Evolutionary conservation across 2,888 invertebrate genomes (phyloP), one percentile per base, ranked within the genome.

Genomic region (Acanthosepion pharaonis): DNA sequence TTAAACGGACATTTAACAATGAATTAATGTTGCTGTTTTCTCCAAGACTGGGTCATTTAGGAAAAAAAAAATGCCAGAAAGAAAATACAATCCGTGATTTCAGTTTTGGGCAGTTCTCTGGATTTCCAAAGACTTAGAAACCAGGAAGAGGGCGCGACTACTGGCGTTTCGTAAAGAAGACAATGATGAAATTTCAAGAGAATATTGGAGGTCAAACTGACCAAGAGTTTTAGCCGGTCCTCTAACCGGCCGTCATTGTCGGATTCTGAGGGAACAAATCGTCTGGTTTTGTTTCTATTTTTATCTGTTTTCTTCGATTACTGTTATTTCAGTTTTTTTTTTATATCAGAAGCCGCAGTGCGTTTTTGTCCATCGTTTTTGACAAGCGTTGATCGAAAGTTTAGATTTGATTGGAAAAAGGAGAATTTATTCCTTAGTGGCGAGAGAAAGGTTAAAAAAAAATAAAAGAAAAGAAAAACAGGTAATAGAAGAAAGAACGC

Each of bases 191-290:
- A 33, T n/a, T 78, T n/a, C n/a, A 78, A 78, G n/a, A 78, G 18
- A 33, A 18, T 78, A 78, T 78, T n/a, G 78, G 18, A 33, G 78
- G 78, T 78, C 78, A 78, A 78, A 78, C 6, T n/a, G 78, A 78
- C 78, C 78, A 78, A 78, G n/a, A 78, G n/a, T 78, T 78, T n/a
- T 78, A 78, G 78, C 78, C 78, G 78, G n/a, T 78, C n/a, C n/a
- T 15, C n/a, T n/a, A 33, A 11, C 78, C n/a, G 78, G 78, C 78
- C 33, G 11, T 78, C 78, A 78, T n/a, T 78, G 78, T 78, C n/a
- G n/a, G 78, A 78, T 78, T n/a, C 78, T 33, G 78, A 11, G 78
- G 33, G 11, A 15, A 33, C n/a, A 78, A 15, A n/a, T 78, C 18
- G 33, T n/a, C 18, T n/a, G n/a, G 78, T 78, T 15, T 33, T 78